These are phyloP conservation scores for Bombus affinis DNA, from an alignment of 1,140 invertebrate species.

Conservation along the genomic window DNA sequence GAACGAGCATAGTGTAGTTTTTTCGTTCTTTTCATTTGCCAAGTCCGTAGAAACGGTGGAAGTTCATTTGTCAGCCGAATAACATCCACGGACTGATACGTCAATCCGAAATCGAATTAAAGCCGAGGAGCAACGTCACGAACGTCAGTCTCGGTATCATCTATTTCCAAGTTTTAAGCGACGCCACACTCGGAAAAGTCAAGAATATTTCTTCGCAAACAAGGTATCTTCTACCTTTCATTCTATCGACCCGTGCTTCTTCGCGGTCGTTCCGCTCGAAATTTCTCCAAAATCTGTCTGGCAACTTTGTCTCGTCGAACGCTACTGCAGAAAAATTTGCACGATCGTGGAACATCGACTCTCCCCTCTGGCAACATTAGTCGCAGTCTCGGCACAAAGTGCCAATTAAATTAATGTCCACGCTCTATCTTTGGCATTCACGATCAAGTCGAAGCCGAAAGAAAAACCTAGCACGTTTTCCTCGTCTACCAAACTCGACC, in stretches of 20 bases:
- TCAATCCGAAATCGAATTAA: slow-evolving; percentile 21
- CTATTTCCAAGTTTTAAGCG: slow-evolving; percentile 10
- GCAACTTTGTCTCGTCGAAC: neutral
- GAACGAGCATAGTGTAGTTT: neutral
- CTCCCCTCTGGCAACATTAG: neutral
- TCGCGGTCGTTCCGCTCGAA: neutral
- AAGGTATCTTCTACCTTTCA: no score
- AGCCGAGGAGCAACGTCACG: neutral
- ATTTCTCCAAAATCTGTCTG: neutral
- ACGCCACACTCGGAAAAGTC: neutral
- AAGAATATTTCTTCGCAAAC: no score
- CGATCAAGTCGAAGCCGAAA: neutral
- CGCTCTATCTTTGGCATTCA: neutral
- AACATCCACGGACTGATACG: neutral
- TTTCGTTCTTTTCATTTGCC: neutral
- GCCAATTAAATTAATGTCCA: neutral
- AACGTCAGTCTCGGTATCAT: neutral
- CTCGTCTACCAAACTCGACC: neutral
- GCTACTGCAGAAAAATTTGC: neutral
- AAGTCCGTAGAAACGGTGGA: neutral
- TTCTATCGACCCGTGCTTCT: neutral
- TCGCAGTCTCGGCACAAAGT: neutral
- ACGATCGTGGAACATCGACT: neutral
- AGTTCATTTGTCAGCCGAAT: slow-evolving; percentile 35
- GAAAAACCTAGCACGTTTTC: neutral